Evolutionary conservation across 2,113 vertebrate genomes (phyloP).

Genomic region (Peucedramus taeniatus): DNA sequence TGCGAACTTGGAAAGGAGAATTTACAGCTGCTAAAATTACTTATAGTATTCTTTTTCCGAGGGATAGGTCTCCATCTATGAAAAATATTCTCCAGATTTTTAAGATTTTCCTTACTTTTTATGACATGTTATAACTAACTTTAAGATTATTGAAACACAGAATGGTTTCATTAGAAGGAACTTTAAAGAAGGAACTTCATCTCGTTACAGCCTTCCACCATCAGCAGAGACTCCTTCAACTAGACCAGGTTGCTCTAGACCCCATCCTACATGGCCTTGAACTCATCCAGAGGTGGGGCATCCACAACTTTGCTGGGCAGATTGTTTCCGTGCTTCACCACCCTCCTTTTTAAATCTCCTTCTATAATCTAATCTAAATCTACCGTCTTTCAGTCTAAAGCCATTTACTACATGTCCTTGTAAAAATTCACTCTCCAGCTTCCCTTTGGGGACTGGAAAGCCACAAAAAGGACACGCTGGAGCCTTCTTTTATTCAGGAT

Average conservation of each 20-base stretch:
- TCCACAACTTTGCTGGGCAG: not conserved
- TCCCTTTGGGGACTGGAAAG: not conserved
- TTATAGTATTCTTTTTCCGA: not conserved
- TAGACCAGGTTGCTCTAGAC: not conserved
- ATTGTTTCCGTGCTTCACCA: not conserved
- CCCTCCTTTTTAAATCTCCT: not conserved
- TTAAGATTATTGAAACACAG: not conserved
- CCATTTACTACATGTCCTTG: not conserved
- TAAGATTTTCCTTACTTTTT: not conserved
- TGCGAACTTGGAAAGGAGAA: not conserved
- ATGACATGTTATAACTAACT: not conserved
- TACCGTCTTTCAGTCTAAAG: not conserved
- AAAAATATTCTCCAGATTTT: not conserved
- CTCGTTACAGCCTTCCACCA: not conserved
- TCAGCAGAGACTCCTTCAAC: not conserved
- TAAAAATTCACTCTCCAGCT: not conserved
- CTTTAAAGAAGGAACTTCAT: not conserved
- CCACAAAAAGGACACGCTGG: not conserved
- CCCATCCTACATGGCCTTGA: not conserved
- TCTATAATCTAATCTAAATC: not conserved
- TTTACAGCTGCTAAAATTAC: not conserved
- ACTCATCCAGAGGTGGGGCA: not conserved
- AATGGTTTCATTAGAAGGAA: not conserved
- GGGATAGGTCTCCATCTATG: not conserved
- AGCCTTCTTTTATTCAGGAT: not conserved